Base-by-base conservation (phyloP, 1,140 invertebrate species). In the Cotesia typhae region DNA sequence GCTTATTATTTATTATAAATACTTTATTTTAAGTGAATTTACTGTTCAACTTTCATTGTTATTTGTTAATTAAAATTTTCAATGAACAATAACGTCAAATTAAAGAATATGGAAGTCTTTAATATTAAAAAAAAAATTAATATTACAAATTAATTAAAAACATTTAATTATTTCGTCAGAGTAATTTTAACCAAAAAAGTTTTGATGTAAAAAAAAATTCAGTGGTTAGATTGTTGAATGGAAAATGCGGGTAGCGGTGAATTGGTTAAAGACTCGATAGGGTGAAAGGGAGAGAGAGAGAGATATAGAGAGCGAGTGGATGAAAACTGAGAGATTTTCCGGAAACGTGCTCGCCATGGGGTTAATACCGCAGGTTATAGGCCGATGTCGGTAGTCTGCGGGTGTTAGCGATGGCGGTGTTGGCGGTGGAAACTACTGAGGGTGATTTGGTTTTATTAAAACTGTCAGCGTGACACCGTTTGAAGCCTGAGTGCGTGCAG, bases 401-500 rank as follows among this genome's bases (percentile, higher is more conserved):
- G 69, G 63, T 74, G 73, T 63, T 10, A 64, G 52, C 57, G 70
- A 20, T 66, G 64, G 52, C 57, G 70, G 35, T 66, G 60, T 65
- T 60, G 38, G 60, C 41, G 72, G 73, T 64, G 63, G 70, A 69
- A 63, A 65, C 70, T 67, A 60, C 64, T 64, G 72, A 61, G 61
- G 70, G 70, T 73, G 75, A 76, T 76, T 74, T 67, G 69, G 74
- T 67, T 78, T 77, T 76, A 77, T 78, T 78, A 77, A 78, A 78
- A 78, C 67, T 73, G 77, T 75, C 75, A 73, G 71, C 57, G 37
- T 12, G 35, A 60, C 71, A 47, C 17, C 51, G 74, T 71, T 73
- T 75, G 71, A 75, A 72, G 71, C 71, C 63, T 67, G 63, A 59
- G 72, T 70, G 74, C 68, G 72, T 74, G 72, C 75, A 74, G 61